A percentile compares a stretch with the other conserved stretches of the same genome.
Evolutionary conservation across 2,888 invertebrate species (phyloP).

Genomic region (Limulus polyphemus): DNA sequence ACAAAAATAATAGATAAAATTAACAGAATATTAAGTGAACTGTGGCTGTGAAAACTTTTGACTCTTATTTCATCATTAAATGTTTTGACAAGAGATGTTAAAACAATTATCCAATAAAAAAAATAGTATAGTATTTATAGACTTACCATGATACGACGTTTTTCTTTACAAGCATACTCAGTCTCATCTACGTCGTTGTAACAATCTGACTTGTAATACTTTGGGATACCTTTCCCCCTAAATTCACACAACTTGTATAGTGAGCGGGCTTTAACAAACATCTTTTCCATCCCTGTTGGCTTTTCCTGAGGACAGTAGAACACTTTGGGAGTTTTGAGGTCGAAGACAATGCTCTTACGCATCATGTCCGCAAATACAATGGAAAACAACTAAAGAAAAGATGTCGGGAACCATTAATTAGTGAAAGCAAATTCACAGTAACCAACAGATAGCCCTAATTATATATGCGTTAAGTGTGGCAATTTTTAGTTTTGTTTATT

Average conservation of each 20-base stretch:
- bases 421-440: no score
- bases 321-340: conserved; percentile 63
- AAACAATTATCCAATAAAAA: no score
- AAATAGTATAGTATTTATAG: neutral
- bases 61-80: no score
- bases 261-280: conserved; percentile 47
- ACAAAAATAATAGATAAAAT: no score
- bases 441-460: no score
- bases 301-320: conserved; percentile 66
- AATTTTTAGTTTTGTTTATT: no score
- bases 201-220: conserved; percentile 62
- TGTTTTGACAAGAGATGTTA: no score
- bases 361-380: conserved; percentile 53
- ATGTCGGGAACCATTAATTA: no score
- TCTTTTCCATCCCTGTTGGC: conserved; percentile 58
- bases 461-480: no score
- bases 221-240: conserved; percentile 51
- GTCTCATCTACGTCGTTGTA: conserved; percentile 66
- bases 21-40: no score
- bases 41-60: no score
- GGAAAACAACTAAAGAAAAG: neutral
- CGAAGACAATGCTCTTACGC: conserved; percentile 62
- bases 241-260: conserved; percentile 59
- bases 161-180: conserved; percentile 65
- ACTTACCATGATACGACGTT: conserved; percentile 61